Evolutionary conservation across 1,140 invertebrate genomes (phyloP).

Genomic region (Cherax destructor): DNA sequence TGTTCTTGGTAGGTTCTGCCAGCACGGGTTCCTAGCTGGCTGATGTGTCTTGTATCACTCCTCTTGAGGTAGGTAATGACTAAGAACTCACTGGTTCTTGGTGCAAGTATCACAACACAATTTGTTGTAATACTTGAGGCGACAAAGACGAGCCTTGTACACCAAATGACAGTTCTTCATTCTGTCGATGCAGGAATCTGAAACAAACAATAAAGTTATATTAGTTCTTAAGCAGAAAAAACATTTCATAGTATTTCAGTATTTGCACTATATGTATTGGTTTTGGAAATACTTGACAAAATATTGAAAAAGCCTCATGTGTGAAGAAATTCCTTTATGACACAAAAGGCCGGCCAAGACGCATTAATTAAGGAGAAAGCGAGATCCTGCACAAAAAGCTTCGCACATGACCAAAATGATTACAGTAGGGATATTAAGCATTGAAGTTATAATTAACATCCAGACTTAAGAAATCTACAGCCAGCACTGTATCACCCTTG

Average conservation of each 20-base stretch:
- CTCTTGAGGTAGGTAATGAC: not conserved
- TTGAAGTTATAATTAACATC: no score
- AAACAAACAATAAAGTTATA: not conserved
- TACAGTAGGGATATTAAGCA: not conserved
- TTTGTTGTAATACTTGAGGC: slow-evolving; percentile 74
- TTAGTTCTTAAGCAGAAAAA: not conserved
- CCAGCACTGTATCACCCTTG: no score
- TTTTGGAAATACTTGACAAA: not conserved
- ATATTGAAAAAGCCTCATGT: not conserved
- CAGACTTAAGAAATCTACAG: no score
- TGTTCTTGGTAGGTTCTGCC: not conserved
- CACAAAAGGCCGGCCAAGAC: not conserved
- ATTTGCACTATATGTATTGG: not conserved
- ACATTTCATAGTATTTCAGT: not conserved
- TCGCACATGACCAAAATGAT: not conserved
- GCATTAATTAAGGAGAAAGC: not conserved
- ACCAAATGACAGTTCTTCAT: slow-evolving; percentile 74
- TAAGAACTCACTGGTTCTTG: slow-evolving; percentile 25
- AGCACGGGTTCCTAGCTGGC: not conserved
- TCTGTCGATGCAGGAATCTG: slow-evolving; percentile 74
- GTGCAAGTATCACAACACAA: slow-evolving; percentile 75
- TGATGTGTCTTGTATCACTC: not conserved
- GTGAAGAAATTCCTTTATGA: not conserved
- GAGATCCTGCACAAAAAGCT: slow-evolving; percentile 5
- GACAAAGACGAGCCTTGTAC: slow-evolving; percentile 73